Evolutionary conservation across 1,140 invertebrate genomes (phyloP), one percentile per base, ranked within the genome.

Genomic region (Drosophila murphyi): DNA sequence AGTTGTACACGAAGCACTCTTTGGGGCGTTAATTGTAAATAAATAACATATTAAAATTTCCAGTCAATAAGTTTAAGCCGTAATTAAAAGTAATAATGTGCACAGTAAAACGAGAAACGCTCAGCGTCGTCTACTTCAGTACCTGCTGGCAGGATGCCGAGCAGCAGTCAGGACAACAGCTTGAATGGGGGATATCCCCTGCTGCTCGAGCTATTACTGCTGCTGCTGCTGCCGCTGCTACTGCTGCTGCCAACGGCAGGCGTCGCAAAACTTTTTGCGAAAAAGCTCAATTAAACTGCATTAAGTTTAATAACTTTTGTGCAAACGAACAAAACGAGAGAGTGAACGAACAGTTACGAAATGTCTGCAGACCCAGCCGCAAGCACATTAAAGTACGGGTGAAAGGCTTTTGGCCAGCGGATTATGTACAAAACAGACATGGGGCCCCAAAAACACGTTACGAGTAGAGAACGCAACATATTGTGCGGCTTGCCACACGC

Each of bases 31-130:
- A 88, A 88, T 89, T 83, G 85, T 88, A 83, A 89, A 88, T 88
- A 88, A 88, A 88, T 89, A 89, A 83, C 85, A 88, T 88, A 88
- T 88, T 88, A 88, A 88, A 88, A 88, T 88, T 88, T 88, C 83
- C 83, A 88, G 80, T 89, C 83, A 88, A 89, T 88, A 83, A 79
- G 73, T 80, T 88, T 89, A 83, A 88, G 85, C 85, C 80, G 70
- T 88, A 88, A 88, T 88, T 88, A 89, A 89, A 89, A 88, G 83
- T 80, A 89, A 88, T 89, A 88, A 89, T 89, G 77, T 73, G 85
- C 78, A 41, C 76, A 62, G 60, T 48, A 65, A 48, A 73, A 61
- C 64, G 54, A 67, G 51, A 56, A 59, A 61, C 67, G 60, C 45
- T 80, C 75, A 52, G 61, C 48, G 35, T 39, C n/a, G 59, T 65